A percentile compares a stretch with the other conserved stretches of the same genome.
These are phyloP conservation scores for Sminthopsis crassicaudata DNA, from an alignment of 2,113 vertebrate genomes.

Conservation along the genomic window DNA sequence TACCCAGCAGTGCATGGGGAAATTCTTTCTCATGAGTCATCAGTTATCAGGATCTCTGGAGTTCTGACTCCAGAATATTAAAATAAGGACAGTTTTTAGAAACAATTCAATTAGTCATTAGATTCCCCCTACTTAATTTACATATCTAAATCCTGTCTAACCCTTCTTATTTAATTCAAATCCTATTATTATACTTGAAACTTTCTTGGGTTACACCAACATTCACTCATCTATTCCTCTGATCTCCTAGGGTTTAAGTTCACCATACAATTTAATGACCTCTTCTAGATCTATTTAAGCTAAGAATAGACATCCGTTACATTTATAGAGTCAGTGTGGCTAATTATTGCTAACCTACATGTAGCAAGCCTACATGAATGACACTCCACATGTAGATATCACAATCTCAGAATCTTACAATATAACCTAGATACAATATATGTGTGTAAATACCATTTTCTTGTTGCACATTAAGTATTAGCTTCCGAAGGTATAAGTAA, in stretches of 20 bases:
- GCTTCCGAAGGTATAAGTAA: no score
- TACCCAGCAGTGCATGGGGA: background rate
- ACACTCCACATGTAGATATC: background rate
- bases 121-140: background rate
- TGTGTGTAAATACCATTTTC: no score
- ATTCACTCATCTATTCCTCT: background rate
- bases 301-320: background rate
- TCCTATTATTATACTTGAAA: background rate
- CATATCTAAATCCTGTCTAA: background rate
- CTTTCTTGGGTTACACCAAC: background rate
- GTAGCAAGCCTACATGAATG: background rate
- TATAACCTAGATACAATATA: no score
- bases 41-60: background rate
- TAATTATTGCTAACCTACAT: background rate
- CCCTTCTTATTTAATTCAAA: background rate
- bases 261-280: background rate
- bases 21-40: background rate
- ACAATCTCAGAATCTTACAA: background rate
- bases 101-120: background rate
- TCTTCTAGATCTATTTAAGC: background rate
- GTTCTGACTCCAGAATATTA: background rate
- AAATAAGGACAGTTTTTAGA: background rate
- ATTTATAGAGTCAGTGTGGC: background rate
- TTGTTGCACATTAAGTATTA: no score
- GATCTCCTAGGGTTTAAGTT: background rate